These are phyloP conservation scores for Platypus cylindrus DNA, from an alignment of 2,888 invertebrate genomes.

Conservation along the genomic window DNA sequence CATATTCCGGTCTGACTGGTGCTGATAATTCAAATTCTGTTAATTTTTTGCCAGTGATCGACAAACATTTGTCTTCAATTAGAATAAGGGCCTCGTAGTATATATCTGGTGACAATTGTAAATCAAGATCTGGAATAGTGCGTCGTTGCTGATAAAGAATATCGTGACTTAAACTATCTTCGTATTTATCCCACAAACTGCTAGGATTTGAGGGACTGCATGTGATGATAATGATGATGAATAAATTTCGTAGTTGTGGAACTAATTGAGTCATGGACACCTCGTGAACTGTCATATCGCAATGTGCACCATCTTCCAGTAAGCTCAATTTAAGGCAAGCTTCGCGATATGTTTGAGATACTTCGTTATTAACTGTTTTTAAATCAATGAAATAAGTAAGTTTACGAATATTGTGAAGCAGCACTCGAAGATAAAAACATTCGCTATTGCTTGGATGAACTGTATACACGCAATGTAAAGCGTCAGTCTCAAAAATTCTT, in stretches of 20 bases:
- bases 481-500: conserved; percentile 8
- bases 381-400: conserved; percentile 24
- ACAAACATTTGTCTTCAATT: too few relatives aligned
- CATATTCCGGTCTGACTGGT: too few relatives aligned
- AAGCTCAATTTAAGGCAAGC: conserved; percentile 23
- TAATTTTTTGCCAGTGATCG: too few relatives aligned
- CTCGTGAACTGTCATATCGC: conserved; percentile 18
- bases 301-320: conserved; percentile 19
- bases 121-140: too few relatives aligned
- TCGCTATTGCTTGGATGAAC: conserved; percentile 15
- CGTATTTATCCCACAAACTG: conserved; percentile 19
- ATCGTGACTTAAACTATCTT: conserved; percentile 19
- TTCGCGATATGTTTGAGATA: conserved; percentile 25
- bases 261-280: conserved; percentile 7
- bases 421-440: conserved; percentile 25
- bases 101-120: too few relatives aligned
- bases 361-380: conserved; percentile 28
- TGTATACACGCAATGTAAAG: conserved; percentile 12
- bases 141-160: too few relatives aligned
- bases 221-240: conserved; percentile 18
- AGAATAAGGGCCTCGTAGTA: too few relatives aligned
- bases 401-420: conserved; percentile 24
- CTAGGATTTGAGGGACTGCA: conserved; percentile 18
- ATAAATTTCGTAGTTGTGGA: conserved; percentile 8
- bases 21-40: too few relatives aligned